Evolutionary conservation across 2,888 invertebrate genomes (phyloP), one percentile per base, ranked within the genome.

Genomic region (Ochropacha duplaris): DNA sequence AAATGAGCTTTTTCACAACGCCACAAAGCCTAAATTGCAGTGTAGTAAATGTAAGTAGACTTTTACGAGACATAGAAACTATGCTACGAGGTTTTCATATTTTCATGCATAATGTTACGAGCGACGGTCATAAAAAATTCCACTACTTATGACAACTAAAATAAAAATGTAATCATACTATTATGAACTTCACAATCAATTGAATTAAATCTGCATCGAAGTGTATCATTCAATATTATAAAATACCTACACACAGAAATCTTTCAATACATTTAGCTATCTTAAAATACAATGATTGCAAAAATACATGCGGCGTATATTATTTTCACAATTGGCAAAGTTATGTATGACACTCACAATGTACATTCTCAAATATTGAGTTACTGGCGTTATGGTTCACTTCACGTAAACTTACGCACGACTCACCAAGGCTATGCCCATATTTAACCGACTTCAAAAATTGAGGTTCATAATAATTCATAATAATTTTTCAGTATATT

Each of bases 341-440:
- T 19, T 19, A 9, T 36, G 14, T 36, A n/a, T 28, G 34, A 39
- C 14, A 39, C n/a, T 57, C 63, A 63, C 62, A 69, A 74, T 56
- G 69, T 73, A 69, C 19, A 69, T 61, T 70, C 88, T 87, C 87
- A 88, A 87, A 88, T 88, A 87, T 88, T 88, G 88, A 88, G 88
- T 78, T 87, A 87, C 86, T 56, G 49, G 31, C 68, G 62, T 76
- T 78, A 78, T n/a, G n/a, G n/a, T n/a, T n/a, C 79, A 75, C 64
- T 61, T 62, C 64, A 68, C 68, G 69, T 71, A 72, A 71, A 57
- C 58, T 28, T 6, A 56, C 52, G 44, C 44, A 39, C 52, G 5
- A 16, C 52, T 52, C 52, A 52, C 52, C 52, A 22, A 11, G 50
- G 6, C 26, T 9, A 28, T 28, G 9, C 1, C 26, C 2, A 28